phyloP scores from a whole-genome alignment of 2,113 vertebrate genomes.

The Emydocephalus ijimae region DNA sequence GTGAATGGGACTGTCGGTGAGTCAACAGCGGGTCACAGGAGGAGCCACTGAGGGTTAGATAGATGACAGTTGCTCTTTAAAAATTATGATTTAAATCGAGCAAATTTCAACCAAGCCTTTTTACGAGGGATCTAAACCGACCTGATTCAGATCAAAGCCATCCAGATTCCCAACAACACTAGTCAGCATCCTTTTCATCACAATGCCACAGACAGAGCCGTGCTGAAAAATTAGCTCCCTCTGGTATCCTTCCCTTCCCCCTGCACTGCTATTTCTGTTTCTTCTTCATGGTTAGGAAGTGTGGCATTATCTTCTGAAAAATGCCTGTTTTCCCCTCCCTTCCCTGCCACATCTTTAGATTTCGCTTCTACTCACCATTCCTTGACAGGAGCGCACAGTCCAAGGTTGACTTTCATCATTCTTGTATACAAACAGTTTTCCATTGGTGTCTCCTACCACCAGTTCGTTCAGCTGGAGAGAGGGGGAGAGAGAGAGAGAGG shows the following conservation, averaged over 20 bases:
- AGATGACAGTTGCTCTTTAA: too few species aligned
- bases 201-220: neutral
- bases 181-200: neutral
- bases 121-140: too few species aligned
- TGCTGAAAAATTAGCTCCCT: neutral
- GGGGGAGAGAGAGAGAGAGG: neutral
- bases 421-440: slow-evolving; percentile 90
- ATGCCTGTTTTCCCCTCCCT: neutral
- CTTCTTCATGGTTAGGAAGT: neutral
- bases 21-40: too few species aligned
- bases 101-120: too few species aligned
- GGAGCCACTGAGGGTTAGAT: too few species aligned
- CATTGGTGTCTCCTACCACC: slow-evolving; percentile 92
- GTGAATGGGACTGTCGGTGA: too few species aligned
- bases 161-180: too few species aligned
- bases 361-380: slow-evolving; percentile 81
- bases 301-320: neutral
- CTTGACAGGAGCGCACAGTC: slow-evolving; percentile 83
- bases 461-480: slow-evolving; percentile 87
- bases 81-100: too few species aligned
- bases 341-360: neutral
- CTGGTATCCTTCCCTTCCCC: accelerated
- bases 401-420: slow-evolving; percentile 89
- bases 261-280: neutral
- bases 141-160: too few species aligned